phyloP scores from a whole-genome alignment of 2,888 invertebrate species.

The Temnothorax rugatulus region DNA sequence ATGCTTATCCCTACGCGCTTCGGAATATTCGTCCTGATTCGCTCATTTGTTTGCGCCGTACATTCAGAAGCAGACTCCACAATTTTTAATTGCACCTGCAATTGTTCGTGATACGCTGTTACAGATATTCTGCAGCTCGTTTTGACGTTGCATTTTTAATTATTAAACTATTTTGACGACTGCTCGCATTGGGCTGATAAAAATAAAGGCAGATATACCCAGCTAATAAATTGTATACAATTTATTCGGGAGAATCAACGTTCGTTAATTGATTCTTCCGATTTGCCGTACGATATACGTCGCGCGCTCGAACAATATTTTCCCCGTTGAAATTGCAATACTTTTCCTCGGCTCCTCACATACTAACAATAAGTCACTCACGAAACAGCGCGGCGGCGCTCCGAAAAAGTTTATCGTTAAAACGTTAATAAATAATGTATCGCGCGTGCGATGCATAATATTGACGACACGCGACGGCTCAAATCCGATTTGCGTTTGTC shows the following conservation, averaged over 20 bases:
- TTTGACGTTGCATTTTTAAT: conserved; percentile 57
- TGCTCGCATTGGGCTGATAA: conserved; percentile 48
- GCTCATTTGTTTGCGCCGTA: conserved; percentile 40
- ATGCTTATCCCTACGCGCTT: conserved; percentile 20
- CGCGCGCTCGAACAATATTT: conserved; percentile 49
- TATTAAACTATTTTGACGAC: conserved; percentile 56
- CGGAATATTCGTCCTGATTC: conserved; percentile 51
- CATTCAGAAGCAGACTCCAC: conserved; percentile 42
- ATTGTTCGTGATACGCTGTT: conserved; percentile 56
- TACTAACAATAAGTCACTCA: conserved; percentile 46
- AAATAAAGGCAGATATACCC: conserved; percentile 44
- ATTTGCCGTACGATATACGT: conserved; percentile 48
- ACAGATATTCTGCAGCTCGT: conserved; percentile 54
- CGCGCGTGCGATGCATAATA: conserved; percentile 36
- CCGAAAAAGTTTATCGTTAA: conserved; percentile 46
- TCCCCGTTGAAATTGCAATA: conserved; percentile 34
- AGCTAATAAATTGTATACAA: conserved; percentile 54
- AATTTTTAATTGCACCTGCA: conserved; percentile 61
- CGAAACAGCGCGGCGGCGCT: conserved; percentile 3
- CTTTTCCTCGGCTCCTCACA: conserved; percentile 37
- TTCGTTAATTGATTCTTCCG: conserved; percentile 57
- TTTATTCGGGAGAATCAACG: conserved; percentile 54
- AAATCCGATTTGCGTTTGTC: conserved; percentile 74
- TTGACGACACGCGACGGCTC: conserved; percentile 69
- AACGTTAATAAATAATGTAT: conserved; percentile 54